phyloP scores from a whole-genome alignment of 2,113 vertebrate species.

The Toxostoma redivivum region DNA sequence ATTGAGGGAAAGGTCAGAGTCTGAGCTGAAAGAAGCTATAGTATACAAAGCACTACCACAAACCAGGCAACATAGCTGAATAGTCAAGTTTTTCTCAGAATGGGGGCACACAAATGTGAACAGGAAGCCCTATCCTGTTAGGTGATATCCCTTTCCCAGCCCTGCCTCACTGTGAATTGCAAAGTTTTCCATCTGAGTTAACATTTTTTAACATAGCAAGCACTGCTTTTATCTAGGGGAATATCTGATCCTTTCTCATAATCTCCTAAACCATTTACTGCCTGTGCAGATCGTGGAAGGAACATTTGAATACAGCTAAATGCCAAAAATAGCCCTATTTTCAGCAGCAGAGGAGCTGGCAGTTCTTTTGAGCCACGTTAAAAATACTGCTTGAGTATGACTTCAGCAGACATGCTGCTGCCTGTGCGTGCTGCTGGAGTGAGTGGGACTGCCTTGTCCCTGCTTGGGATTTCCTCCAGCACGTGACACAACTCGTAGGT shows the following conservation, averaged over 20 bases:
- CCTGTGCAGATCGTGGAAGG: background rate
- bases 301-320: conserved; percentile 7
- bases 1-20: background rate
- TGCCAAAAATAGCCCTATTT: conserved; percentile 28
- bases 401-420: conserved; percentile 14
- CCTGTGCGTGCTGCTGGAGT: background rate
- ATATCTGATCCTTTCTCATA: background rate
- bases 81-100: background rate
- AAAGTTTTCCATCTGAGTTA: background rate
- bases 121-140: background rate
- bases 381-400: conserved; percentile 20
- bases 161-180: background rate
- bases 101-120: background rate
- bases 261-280: background rate
- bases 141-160: background rate
- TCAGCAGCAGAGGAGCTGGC: conserved; percentile 20
- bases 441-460: background rate
- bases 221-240: background rate
- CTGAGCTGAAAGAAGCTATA: background rate
- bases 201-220: background rate
- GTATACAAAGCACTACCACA: background rate
- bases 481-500: background rate
- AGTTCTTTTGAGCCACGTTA: conserved; percentile 6
- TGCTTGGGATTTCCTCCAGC: background rate
- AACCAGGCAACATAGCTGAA: background rate